Percentiles rank a stretch among this genome's conserved stretches.
phyloP scores from a whole-genome alignment of 2,888 invertebrate species.

The Diarsia mendica region DNA sequence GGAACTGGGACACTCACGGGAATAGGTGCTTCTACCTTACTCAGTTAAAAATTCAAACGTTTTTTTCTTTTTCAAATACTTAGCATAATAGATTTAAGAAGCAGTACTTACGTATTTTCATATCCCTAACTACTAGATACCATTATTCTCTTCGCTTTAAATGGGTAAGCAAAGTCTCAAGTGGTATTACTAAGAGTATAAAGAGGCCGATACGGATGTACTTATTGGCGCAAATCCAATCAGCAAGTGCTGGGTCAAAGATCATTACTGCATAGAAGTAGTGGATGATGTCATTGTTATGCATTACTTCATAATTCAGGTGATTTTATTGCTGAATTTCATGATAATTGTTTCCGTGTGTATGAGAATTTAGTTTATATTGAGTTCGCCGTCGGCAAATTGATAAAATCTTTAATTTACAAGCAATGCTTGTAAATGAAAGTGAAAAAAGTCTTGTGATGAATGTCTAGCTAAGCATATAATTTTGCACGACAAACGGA shows the following conservation, averaged over 20 bases:
- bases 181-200: constrained; percentile 16
- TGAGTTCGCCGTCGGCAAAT: neutral
- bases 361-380: neutral
- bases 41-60: neutral
- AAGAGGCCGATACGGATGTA: constrained; percentile 16
- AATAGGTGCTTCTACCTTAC: too few relatives aligned
- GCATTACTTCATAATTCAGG: constrained; percentile 8
- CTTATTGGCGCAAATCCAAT: constrained; percentile 50
- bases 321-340: neutral
- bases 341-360: neutral
- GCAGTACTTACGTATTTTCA: too few relatives aligned
- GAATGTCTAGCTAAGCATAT: neutral
- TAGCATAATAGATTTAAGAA: neutral
- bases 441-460: too few relatives aligned
- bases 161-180: constrained; percentile 25
- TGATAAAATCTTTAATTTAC: neutral
- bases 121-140: neutral
- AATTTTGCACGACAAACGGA: neutral
- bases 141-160: constrained; percentile 2
- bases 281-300: neutral
- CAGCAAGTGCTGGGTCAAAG: constrained; percentile 42
- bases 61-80: neutral
- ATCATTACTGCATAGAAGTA: constrained; percentile 5
- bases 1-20: too few relatives aligned
- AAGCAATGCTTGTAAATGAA: too few relatives aligned